Conservation (phyloP, 2,113 vertebrate genomes). For the Hiodon alosoides region DNA sequence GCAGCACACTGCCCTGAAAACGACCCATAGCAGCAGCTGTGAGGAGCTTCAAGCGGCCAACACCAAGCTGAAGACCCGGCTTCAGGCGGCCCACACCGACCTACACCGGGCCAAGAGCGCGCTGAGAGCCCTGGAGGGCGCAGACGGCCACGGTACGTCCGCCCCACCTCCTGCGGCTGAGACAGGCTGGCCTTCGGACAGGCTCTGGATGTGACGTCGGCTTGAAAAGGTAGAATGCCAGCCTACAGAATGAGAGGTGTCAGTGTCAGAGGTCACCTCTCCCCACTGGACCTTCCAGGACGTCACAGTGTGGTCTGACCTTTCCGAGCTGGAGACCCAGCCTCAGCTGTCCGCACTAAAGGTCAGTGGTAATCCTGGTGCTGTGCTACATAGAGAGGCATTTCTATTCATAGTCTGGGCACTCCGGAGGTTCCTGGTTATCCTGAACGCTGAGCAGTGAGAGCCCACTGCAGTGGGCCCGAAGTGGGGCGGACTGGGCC, state of each 20-base stretch:
- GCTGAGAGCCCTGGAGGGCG: conserved; percentile 62
- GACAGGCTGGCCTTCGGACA: background rate
- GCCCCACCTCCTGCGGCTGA: background rate
- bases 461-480: background rate
- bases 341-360: conserved; percentile 10
- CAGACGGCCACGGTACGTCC: conserved; percentile 66
- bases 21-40: conserved; percentile 52
- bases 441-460: background rate
- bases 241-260: too few species aligned
- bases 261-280: background rate
- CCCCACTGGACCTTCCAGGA: background rate
- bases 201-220: too few species aligned
- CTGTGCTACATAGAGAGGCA: conserved; percentile 1
- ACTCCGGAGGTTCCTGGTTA: background rate
- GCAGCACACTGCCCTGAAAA: conserved; percentile 62
- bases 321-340: background rate
- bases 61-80: conserved; percentile 63
- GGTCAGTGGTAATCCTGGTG: conserved; percentile 16
- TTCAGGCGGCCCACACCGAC: conserved; percentile 56
- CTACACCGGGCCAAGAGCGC: conserved; percentile 63
- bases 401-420: conserved; percentile 18
- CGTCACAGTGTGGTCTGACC: background rate
- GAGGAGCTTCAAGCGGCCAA: conserved; percentile 61
- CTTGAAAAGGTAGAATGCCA: too few species aligned
- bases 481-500: background rate